A percentile compares a stretch with the other conserved stretches of the same genome.
Evolutionary conservation across 2,888 invertebrate genomes (phyloP).

Genomic region (Cyclophora albipunctata): DNA sequence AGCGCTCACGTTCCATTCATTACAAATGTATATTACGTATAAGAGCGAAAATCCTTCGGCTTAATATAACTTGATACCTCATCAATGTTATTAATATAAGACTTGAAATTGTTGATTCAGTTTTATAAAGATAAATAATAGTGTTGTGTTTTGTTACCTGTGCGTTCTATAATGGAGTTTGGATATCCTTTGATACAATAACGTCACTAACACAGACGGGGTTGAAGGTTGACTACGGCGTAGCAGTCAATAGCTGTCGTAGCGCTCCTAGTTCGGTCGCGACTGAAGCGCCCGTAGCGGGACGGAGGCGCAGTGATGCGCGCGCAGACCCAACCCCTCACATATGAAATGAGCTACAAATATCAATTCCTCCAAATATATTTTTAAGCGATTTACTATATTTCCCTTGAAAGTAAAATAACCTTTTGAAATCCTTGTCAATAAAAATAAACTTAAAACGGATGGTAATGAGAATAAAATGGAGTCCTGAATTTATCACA

Average conservation of each 20-base stretch:
- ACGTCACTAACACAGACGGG: slow-evolving; percentile 42
- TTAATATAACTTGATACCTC: slow-evolving; percentile 8
- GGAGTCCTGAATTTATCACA: slow-evolving; percentile 2
- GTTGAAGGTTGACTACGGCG: slow-evolving; percentile 48
- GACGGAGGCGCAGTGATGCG: slow-evolving; percentile 52
- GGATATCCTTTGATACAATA: slow-evolving; percentile 32
- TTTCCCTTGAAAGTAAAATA: slow-evolving; percentile 35
- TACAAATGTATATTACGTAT: slow-evolving; percentile 2
- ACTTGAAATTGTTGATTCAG: too few relatives aligned
- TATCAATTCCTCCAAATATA: slow-evolving; percentile 60
- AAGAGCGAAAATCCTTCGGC: slow-evolving; percentile 16
- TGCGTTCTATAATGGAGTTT: too few relatives aligned
- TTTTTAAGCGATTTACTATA: slow-evolving; percentile 51
- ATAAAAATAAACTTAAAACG: too few relatives aligned
- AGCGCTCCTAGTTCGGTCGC: slow-evolving; percentile 36
- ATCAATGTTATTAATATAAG: slow-evolving; percentile 5
- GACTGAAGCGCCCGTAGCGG: slow-evolving; percentile 61
- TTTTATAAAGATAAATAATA: too few relatives aligned
- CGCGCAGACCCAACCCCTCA: slow-evolving; percentile 69
- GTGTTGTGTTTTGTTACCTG: too few relatives aligned
- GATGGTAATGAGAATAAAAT: too few relatives aligned
- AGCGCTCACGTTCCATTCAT: too few relatives aligned
- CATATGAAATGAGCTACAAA: slow-evolving; percentile 58
- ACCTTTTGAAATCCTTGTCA: too few relatives aligned
- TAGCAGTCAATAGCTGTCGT: slow-evolving; percentile 55